Evolutionary conservation across 2,113 vertebrate species (phyloP), one percentile per base, ranked within the genome.

Genomic region (Natator depressus): DNA sequence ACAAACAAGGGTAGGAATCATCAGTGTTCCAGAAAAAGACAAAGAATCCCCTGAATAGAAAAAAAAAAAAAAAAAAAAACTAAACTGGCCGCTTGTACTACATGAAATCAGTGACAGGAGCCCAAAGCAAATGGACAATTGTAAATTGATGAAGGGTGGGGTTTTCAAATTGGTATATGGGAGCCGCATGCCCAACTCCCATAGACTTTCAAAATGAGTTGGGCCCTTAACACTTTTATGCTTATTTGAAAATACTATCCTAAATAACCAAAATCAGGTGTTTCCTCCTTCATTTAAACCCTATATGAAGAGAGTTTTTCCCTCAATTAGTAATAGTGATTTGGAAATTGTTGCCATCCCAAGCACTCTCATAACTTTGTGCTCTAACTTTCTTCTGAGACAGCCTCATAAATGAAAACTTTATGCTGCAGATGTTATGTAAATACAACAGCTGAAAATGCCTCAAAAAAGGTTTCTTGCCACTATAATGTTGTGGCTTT

Each of bases 181-280:
- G n/a, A 4, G 49, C 16, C 9, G 54, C n/a, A 46, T 89, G 85
- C 25, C 57, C 75, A 89, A 1, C 50, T 83, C 82, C 65, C 55
- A 80, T 9, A 79, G 27, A 59, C 3, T 1, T 42, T 72, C n/a
- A 51, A 87, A 4, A 5, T 20, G 9, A 35, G 87, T 12, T 24
- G 24, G 50, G 87, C 29, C 83, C 14, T 0, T 0, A 87, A 22
- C 0, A 0, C 8, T 82, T 55, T 79, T 1, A 46, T 65, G 85
- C 0, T 4, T 14, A 14, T 81, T 83, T 57, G 80, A 75, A 83
- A 93, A 95, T 82, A n/a, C 24, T 47, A 80, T 5, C 29, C 31
- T 81, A 31, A 86, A 83, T 25, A 92, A 84, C 3, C 38, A 88
- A 80, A 17, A 91, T 62, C 12, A 89, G 80, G 46, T n/a, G 89